These are phyloP conservation scores for Falcaria lacertinaria DNA, from an alignment of 2,888 invertebrate species.

Conservation along the genomic window DNA sequence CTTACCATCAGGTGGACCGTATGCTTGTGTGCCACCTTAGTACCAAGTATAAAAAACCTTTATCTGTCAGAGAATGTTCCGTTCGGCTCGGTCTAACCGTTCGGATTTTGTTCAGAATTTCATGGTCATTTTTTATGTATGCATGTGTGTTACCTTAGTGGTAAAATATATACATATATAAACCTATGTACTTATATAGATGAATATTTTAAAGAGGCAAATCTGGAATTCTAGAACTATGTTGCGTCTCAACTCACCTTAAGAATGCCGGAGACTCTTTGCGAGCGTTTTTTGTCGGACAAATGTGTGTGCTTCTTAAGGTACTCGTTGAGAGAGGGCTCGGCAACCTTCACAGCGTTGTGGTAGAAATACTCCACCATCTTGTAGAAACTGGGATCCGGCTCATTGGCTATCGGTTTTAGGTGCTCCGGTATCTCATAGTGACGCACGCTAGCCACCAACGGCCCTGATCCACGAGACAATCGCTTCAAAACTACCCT, in stretches of 20 bases:
- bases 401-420: conserved; percentile 36
- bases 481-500: conserved; percentile 1
- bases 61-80: too few relatives aligned
- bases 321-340: conserved; percentile 76
- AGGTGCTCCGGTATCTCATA: conserved; percentile 65
- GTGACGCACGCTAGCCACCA: conserved; percentile 23
- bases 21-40: too few relatives aligned
- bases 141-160: too few relatives aligned
- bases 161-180: too few relatives aligned
- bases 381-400: conserved; percentile 76
- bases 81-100: too few relatives aligned
- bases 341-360: conserved; percentile 74
- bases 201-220: too few relatives aligned
- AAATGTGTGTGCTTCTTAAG: conserved; percentile 64
- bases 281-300: conserved; percentile 79
- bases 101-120: too few relatives aligned
- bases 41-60: too few relatives aligned
- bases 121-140: too few relatives aligned
- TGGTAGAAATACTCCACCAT: conserved; percentile 87
- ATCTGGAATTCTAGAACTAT: too few relatives aligned
- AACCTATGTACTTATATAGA: too few relatives aligned
- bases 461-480: conserved; percentile 8
- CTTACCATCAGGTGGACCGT: too few relatives aligned
- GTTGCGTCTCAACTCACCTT: conserved; percentile 28
- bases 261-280: conserved; percentile 83